Conservation (phyloP, 2,888 invertebrate genomes). For the Hipparchia semele region DNA sequence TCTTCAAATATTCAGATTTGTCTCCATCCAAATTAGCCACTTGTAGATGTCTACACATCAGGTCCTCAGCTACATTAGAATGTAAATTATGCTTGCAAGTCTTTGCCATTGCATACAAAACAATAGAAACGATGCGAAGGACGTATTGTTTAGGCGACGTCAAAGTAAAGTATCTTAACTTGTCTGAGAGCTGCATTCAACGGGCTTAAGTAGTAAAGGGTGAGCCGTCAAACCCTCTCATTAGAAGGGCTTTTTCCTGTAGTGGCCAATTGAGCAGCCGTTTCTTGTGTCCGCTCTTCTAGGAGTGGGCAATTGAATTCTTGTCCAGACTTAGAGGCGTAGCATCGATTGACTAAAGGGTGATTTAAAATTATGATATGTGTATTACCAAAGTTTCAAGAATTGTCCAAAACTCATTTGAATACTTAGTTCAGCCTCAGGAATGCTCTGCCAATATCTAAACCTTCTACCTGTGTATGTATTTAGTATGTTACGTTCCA, state of each 20-base stretch:
- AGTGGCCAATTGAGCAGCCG: slow-evolving; percentile 32
- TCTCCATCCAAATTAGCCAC: not conserved
- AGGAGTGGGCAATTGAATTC: slow-evolving; percentile 15
- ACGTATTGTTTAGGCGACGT: slow-evolving; percentile 35
- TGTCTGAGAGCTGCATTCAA: slow-evolving; percentile 39
- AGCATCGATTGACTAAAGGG: not conserved
- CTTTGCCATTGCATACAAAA: slow-evolving; percentile 25
- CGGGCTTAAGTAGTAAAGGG: slow-evolving; percentile 35
- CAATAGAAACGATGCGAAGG: slow-evolving; percentile 34
- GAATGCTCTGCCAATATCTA: not conserved
- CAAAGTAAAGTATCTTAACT: slow-evolving; percentile 41
- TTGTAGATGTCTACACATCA: not conserved
- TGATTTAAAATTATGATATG: not conserved
- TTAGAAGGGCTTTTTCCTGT: slow-evolving; percentile 34
- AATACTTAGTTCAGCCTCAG: no score
- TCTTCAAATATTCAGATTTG: not conserved
- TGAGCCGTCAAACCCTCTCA: slow-evolving; percentile 37
- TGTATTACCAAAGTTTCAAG: not conserved
- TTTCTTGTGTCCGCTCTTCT: slow-evolving; percentile 23
- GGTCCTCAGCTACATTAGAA: slow-evolving; percentile 1
- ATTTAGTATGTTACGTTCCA: no score
- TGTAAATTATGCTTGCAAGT: slow-evolving; percentile 19
- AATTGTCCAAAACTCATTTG: not conserved
- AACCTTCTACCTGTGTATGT: no score
- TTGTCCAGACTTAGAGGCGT: not conserved